Evolutionary conservation across 2,797 vertebrate species (phyloP).

Genomic region (Sphenodon punctatus): DNA sequence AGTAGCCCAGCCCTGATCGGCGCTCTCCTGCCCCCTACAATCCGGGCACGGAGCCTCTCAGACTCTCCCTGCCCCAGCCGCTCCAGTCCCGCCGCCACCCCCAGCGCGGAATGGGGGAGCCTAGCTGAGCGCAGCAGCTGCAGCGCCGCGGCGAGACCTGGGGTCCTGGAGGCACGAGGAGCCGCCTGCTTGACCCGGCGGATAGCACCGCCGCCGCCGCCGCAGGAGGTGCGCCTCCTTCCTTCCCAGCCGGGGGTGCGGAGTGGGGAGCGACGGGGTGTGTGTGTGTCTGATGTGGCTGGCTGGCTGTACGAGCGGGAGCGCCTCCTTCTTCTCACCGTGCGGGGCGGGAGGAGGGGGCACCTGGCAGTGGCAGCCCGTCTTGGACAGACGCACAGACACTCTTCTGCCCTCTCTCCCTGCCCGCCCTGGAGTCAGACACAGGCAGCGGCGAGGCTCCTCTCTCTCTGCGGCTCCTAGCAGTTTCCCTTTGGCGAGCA

Average conservation of each 20-base stretch:
- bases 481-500: no score
- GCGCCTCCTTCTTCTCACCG: not conserved
- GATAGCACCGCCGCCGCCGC: no score
- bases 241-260: no score
- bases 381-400: not conserved
- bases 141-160: not conserved
- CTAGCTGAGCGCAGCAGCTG: not conserved
- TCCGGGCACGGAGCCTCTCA: not conserved
- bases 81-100: not conserved
- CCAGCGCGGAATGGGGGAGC: not conserved
- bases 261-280: no score
- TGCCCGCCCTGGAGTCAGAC: not conserved
- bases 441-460: not conserved
- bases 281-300: no score
- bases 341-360: not conserved
- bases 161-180: not conserved
- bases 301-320: not conserved
- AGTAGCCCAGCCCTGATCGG: no score
- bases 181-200: not conserved
- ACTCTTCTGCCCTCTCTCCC: no score
- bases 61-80: not conserved
- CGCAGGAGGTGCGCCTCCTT: no score
- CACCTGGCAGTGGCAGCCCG: not conserved
- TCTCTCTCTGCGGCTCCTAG: not conserved
- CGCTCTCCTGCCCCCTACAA: no score